These are phyloP conservation scores for Phenganax stokvisi DNA, from an alignment of 92 coral and sea anemone genomes.

Conservation along the genomic window DNA sequence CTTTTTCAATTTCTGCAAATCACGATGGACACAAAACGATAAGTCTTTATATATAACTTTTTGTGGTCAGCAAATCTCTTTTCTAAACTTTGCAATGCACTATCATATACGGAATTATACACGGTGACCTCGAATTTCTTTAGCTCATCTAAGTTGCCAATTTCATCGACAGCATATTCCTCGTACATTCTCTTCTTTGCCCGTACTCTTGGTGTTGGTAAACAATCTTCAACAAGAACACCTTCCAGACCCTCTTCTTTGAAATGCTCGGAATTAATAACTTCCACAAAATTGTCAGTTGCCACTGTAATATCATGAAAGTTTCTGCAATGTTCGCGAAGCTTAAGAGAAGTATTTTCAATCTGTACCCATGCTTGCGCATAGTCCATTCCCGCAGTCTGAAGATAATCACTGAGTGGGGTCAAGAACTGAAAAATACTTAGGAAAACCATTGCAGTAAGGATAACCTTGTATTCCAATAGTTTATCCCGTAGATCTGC, in stretches of 20 bases:
- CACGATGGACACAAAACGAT: background rate
- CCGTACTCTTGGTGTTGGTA: background rate
- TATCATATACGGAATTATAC: background rate
- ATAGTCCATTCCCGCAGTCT: background rate
- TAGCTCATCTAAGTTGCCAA: background rate
- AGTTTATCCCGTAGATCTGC: background rate
- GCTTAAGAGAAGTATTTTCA: background rate
- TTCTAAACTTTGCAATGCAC: conserved; percentile 4
- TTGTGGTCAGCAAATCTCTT: background rate
- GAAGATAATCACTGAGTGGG: background rate
- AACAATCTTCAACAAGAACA: conserved; percentile 5
- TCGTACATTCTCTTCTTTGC: no score
- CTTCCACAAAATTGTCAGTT: conserved; percentile 4
- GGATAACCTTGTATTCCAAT: background rate
- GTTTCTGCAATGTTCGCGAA: background rate
- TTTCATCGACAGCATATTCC: background rate
- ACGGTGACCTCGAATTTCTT: background rate
- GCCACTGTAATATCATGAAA: background rate
- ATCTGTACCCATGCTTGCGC: background rate
- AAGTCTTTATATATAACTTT: background rate
- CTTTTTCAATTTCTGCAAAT: background rate
- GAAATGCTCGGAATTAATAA: background rate
- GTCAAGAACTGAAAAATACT: background rate
- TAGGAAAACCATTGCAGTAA: background rate
- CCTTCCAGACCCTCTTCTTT: background rate